Conservation (phyloP, 1,140 invertebrate genomes). For the Neodiprion lecontei region DNA sequence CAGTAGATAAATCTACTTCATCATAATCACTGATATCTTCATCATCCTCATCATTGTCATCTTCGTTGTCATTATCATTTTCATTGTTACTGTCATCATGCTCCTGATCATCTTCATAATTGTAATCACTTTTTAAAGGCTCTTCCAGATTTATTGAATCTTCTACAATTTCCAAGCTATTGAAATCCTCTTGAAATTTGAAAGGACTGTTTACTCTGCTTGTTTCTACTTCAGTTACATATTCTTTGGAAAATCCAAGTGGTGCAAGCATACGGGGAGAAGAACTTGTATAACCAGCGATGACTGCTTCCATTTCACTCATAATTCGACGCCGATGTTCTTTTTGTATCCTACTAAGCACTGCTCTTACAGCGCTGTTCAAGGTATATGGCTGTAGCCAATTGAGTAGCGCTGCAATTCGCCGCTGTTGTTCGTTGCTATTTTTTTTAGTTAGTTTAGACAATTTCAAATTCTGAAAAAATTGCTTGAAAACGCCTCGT, state of each 20-base stretch:
- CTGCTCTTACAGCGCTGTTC: slow-evolving; percentile 72
- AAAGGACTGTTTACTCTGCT: slow-evolving; percentile 24
- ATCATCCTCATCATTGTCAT: slow-evolving; percentile 34
- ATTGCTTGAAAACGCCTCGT: slow-evolving; percentile 70
- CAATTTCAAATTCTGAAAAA: slow-evolving; percentile 72
- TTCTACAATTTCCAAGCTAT: slow-evolving; percentile 29
- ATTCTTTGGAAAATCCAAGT: slow-evolving; percentile 36
- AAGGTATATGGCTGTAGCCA: slow-evolving; percentile 77
- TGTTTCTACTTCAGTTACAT: slow-evolving; percentile 29
- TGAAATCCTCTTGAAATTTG: slow-evolving; percentile 36
- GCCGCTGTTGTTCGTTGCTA: slow-evolving; percentile 66
- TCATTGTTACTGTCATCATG: slow-evolving; percentile 22
- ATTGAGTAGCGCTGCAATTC: slow-evolving; percentile 72
- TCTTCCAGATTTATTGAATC: neutral
- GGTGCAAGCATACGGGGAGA: slow-evolving; percentile 61
- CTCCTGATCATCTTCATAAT: slow-evolving; percentile 31
- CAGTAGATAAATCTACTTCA: slow-evolving; percentile 1
- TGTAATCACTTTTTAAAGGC: slow-evolving; percentile 13
- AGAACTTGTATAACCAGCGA: slow-evolving; percentile 68
- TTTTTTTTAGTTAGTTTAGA: slow-evolving; percentile 64
- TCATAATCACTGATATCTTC: slow-evolving; percentile 19
- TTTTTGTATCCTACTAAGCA: slow-evolving; percentile 68
- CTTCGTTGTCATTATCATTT: slow-evolving; percentile 21
- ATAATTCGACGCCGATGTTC: slow-evolving; percentile 61
- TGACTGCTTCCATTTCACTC: slow-evolving; percentile 66